phyloP scores from a whole-genome alignment of 2,888 invertebrate species.

The Euspilapteryx auroguttella region DNA sequence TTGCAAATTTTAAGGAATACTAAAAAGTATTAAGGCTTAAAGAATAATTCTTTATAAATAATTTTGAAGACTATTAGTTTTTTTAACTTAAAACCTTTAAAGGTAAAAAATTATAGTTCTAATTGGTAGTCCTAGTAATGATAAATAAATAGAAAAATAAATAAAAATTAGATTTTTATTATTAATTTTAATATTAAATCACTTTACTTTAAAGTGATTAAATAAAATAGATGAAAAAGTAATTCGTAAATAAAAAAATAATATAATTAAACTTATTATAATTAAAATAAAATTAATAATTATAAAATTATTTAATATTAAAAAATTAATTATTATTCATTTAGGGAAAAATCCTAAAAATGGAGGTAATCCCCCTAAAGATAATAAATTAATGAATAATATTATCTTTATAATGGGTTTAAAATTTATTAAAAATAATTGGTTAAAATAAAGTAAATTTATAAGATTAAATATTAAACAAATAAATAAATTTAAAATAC shows the following conservation, averaged over 20 bases:
- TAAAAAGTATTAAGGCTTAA: constrained; percentile 57
- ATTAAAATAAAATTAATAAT: constrained; percentile 44
- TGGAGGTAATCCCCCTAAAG: constrained; percentile 61
- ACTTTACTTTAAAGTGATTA: constrained; percentile 48
- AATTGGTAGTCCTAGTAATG: constrained; percentile 23
- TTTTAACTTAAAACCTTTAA: constrained; percentile 62
- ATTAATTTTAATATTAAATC: constrained; percentile 31
- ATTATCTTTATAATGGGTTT: constrained; percentile 45
- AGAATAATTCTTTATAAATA: constrained; percentile 55
- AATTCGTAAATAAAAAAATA: constrained; percentile 61
- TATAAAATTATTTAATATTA: constrained; percentile 39
- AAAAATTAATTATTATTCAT: constrained; percentile 58
- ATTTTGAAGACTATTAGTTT: constrained; percentile 69
- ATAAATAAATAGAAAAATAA: constrained; percentile 20
- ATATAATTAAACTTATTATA: constrained; percentile 51
- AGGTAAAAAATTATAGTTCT: constrained; percentile 27
- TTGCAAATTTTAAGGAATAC: constrained; percentile 62
- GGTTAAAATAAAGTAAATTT: constrained; percentile 52
- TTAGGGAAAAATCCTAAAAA: constrained; percentile 66
- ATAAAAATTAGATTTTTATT: constrained; percentile 26
- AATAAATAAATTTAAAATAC: constrained; percentile 39
- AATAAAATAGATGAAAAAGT: constrained; percentile 44
- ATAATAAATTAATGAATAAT: constrained; percentile 55
- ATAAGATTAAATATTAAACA: constrained; percentile 41
- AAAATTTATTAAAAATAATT: constrained; percentile 42